Evolutionary conservation across 2,888 invertebrate species (phyloP).

Genomic region (Tuta absoluta): DNA sequence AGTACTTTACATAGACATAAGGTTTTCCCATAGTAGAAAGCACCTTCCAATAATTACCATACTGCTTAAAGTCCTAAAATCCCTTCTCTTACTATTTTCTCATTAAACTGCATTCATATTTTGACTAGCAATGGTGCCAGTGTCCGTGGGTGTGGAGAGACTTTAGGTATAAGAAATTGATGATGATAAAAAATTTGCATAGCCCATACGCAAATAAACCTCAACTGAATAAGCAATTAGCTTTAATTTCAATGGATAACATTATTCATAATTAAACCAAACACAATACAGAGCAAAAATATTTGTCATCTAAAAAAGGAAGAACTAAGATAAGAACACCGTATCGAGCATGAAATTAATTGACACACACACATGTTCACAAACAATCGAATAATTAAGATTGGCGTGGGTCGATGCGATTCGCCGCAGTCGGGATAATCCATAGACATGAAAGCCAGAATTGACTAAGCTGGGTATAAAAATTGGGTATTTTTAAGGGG

Average conservation of each 20-base stretch:
- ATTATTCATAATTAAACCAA: not conserved
- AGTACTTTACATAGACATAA: too few species aligned
- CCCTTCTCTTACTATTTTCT: too few species aligned
- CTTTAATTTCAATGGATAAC: not conserved
- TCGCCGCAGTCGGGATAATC: conserved; percentile 32
- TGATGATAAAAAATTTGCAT: too few species aligned
- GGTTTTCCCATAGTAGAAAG: too few species aligned
- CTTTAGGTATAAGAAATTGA: too few species aligned
- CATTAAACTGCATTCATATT: too few species aligned
- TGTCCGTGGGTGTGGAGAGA: too few species aligned
- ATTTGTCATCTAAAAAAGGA: not conserved
- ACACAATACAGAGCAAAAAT: not conserved
- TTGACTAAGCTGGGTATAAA: not conserved
- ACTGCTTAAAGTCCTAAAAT: too few species aligned
- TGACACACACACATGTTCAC: conserved; percentile 56
- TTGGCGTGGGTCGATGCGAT: conserved; percentile 56
- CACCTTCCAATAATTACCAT: too few species aligned
- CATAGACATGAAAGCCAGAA: not conserved
- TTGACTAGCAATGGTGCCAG: too few species aligned
- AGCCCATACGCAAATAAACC: too few species aligned
- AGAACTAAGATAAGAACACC: conserved; percentile 8
- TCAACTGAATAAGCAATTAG: not conserved
- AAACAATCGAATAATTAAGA: conserved; percentile 63
- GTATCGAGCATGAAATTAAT: conserved; percentile 39
- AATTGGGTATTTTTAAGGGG: too few species aligned